Conservation (phyloP, 2,888 invertebrate species). For the Archips crataeganus region DNA sequence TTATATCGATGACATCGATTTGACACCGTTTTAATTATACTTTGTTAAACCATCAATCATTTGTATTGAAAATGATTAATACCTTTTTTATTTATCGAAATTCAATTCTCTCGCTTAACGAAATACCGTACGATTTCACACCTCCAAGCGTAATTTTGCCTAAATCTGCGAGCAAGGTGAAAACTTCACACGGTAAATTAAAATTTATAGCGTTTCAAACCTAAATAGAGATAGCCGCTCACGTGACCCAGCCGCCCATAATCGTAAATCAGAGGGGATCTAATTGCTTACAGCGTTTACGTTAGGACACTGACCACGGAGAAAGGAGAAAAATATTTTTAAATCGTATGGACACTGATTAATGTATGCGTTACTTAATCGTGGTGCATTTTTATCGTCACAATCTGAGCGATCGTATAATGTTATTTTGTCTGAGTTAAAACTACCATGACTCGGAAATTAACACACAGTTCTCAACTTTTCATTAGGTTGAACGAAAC, state of each 20-base stretch:
- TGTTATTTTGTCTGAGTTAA: no score
- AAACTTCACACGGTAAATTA: slow-evolving; percentile 67
- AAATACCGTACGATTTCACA: not conserved
- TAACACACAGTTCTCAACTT: no score
- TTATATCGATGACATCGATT: no score
- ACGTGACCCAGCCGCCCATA: slow-evolving; percentile 79
- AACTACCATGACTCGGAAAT: no score
- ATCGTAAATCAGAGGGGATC: slow-evolving; percentile 81
- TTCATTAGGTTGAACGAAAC: no score
- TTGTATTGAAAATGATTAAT: no score
- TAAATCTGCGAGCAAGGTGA: slow-evolving; percentile 50
- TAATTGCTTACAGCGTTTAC: slow-evolving; percentile 83
- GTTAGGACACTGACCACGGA: slow-evolving; percentile 4
- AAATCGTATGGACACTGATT: not conserved
- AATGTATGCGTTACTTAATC: not conserved
- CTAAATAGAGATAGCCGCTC: slow-evolving; percentile 79
- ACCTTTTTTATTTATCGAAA: no score
- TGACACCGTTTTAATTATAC: no score
- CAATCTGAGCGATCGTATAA: no score
- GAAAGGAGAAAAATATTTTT: not conserved
- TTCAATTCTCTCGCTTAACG: not conserved
- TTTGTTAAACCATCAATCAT: no score
- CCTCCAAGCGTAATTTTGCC: slow-evolving; percentile 1
- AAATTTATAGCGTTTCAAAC: slow-evolving; percentile 70
- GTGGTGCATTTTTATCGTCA: not conserved